Conservation (phyloP, 2,113 vertebrate genomes). For the Gambusia holbrooki region DNA sequence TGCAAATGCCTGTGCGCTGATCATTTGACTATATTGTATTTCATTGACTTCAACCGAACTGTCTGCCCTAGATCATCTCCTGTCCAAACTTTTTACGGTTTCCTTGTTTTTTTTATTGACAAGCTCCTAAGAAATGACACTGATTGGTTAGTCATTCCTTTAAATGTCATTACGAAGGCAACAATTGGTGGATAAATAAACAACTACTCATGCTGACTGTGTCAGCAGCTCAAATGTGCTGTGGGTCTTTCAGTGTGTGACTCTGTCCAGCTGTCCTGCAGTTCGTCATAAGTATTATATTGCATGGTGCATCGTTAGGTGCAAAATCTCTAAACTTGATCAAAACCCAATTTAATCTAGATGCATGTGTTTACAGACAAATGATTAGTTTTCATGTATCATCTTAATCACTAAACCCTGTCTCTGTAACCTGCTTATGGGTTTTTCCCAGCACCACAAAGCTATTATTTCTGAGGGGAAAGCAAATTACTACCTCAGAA, state of each 20-base stretch:
- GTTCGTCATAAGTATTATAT: constrained; percentile 4
- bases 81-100: constrained; percentile 1
- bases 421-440: too few relatives aligned
- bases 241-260: constrained; percentile 12
- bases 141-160: constrained; percentile 42
- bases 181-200: constrained; percentile 37
- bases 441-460: too few relatives aligned
- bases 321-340: neutral
- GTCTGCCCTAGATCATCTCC: constrained; percentile 31
- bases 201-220: constrained; percentile 21
- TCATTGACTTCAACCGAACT: constrained; percentile 2
- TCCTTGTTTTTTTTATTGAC: constrained; percentile 41
- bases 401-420: neutral
- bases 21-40: constrained; percentile 27
- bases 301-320: neutral
- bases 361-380: neutral
- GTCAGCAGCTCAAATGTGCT: constrained; percentile 12
- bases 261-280: constrained; percentile 24
- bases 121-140: constrained; percentile 40
- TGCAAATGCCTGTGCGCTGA: constrained; percentile 8
- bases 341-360: neutral
- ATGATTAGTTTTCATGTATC: neutral
- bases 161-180: constrained; percentile 45
- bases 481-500: too few relatives aligned
- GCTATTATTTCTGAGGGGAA: too few relatives aligned